phyloP scores from a whole-genome alignment of 2,888 invertebrate genomes.

The Carpatolechia fugitivella region DNA sequence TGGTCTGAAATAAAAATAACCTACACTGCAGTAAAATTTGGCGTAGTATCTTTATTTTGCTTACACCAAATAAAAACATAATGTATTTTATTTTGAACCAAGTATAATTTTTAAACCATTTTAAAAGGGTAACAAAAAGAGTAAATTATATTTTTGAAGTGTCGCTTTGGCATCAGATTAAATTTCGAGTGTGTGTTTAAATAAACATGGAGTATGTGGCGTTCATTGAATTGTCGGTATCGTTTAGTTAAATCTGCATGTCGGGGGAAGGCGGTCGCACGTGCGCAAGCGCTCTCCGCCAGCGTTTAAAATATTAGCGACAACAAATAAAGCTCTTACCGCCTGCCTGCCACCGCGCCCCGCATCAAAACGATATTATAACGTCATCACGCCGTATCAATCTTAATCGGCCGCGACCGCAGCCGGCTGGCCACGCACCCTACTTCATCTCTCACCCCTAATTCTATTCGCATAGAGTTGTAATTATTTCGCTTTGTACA shows the following conservation, averaged over 20 bases:
- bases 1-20: too few relatives aligned
- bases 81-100: too few relatives aligned
- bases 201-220: conserved; percentile 2
- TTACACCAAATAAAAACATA: too few relatives aligned
- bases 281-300: conserved; percentile 33
- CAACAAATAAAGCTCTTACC: conserved; percentile 39
- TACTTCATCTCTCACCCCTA: conserved; percentile 1
- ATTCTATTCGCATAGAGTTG: background rate
- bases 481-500: background rate
- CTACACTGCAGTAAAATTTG: too few relatives aligned
- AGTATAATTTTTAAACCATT: too few relatives aligned
- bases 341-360: conserved; percentile 37
- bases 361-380: conserved; percentile 57
- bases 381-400: conserved; percentile 65
- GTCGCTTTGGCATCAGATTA: conserved; percentile 6
- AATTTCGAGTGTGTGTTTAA: conserved; percentile 12
- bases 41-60: too few relatives aligned
- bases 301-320: conserved; percentile 34
- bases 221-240: conserved; percentile 1
- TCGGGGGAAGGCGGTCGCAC: conserved; percentile 15
- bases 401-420: conserved; percentile 59
- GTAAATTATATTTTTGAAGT: background rate
- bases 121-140: too few relatives aligned
- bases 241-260: conserved; percentile 12
- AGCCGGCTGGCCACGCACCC: conserved; percentile 6